Percentiles rank a stretch among this genome's conserved stretches.
These are phyloP conservation scores for Riparia riparia DNA, from an alignment of 2,113 vertebrate genomes.

Conservation along the genomic window DNA sequence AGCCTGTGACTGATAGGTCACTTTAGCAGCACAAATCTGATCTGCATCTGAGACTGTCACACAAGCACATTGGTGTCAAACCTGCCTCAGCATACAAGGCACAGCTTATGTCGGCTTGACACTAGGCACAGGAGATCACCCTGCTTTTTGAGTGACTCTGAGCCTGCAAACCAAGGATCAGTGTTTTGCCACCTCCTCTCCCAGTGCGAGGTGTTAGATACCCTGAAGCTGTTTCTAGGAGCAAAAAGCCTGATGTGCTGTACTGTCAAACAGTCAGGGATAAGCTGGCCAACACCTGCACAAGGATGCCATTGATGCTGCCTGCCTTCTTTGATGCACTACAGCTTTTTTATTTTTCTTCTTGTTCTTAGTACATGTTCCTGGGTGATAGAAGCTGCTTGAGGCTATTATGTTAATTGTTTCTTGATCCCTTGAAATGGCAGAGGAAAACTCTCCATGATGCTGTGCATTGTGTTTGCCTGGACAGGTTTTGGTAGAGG, in stretches of 20 bases:
- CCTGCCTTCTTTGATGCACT: not conserved
- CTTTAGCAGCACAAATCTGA: not conserved
- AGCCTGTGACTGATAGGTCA: not conserved
- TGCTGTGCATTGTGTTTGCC: not conserved
- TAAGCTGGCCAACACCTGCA: not conserved
- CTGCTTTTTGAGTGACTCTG: not conserved
- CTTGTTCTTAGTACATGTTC: not conserved
- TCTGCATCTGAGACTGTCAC: not conserved
- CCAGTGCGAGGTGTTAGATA: not conserved
- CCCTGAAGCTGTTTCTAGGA: not conserved
- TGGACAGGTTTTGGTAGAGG: not conserved
- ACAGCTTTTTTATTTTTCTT: not conserved
- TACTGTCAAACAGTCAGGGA: not conserved
- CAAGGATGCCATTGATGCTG: fast-evolving
- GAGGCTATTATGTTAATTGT: not conserved
- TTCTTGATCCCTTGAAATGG: not conserved
- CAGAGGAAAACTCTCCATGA: not conserved
- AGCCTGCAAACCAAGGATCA: not conserved
- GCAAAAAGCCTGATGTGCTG: not conserved
- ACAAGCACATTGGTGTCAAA: not conserved
- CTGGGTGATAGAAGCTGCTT: not conserved
- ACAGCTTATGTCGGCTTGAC: not conserved
- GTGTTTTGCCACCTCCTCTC: not conserved
- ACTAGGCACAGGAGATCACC: fast-evolving
- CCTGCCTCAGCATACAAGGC: fast-evolving